These are phyloP conservation scores for Notodonta dromedarius DNA, from an alignment of 2,888 invertebrate species.

Conservation along the genomic window DNA sequence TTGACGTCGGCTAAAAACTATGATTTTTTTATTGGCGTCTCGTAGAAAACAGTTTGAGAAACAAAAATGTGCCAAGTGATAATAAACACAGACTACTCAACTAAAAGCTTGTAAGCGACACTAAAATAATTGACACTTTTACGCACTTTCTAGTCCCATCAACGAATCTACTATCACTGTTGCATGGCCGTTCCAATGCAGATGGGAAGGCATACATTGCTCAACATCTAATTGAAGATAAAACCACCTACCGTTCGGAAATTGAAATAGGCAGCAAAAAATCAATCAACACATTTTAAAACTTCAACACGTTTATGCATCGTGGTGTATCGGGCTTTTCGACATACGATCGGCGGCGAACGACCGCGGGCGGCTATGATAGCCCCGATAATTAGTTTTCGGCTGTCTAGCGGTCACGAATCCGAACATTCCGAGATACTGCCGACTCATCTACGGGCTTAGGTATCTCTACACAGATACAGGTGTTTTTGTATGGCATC, in stretches of 20 bases:
- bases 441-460: constrained; percentile 68
- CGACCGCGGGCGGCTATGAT: constrained; percentile 49
- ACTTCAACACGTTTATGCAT: not conserved
- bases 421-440: constrained; percentile 64
- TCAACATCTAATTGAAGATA: not conserved
- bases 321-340: constrained; percentile 27
- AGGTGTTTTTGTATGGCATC: constrained; percentile 65
- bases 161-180: not conserved
- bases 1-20: not conserved
- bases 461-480: constrained; percentile 56
- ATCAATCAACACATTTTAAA: constrained; percentile 1
- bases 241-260: not conserved
- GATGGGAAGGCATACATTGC: not conserved
- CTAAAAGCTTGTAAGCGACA: constrained; percentile 13
- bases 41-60: constrained; percentile 5
- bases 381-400: constrained; percentile 70
- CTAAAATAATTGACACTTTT: constrained; percentile 33
- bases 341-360: constrained; percentile 38
- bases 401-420: constrained; percentile 68
- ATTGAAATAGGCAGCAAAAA: not conserved
- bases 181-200: not conserved
- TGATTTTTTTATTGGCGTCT: constrained; percentile 1
- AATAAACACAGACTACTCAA: constrained; percentile 15
- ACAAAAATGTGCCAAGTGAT: constrained; percentile 14
- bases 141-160: constrained; percentile 31